These are phyloP conservation scores for Acomys russatus DNA, from an alignment of 2,797 vertebrate genomes.

Conservation along the genomic window DNA sequence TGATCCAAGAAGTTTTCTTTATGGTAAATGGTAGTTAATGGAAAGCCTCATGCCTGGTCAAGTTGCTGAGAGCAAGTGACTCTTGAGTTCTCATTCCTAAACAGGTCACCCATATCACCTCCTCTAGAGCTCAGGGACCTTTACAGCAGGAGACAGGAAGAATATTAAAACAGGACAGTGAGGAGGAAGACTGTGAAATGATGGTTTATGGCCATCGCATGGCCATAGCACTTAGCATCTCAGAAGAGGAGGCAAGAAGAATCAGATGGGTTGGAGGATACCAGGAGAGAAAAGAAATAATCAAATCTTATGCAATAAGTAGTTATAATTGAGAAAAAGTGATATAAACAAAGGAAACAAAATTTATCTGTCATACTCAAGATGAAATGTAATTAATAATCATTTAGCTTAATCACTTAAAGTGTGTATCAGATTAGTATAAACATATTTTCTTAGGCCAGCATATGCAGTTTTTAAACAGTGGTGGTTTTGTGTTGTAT, in stretches of 20 bases:
- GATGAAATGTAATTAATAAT: conserved; percentile 36
- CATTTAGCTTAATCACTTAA: neutral
- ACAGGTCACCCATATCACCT: neutral
- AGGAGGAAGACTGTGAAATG: neutral
- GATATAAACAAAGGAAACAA: conserved; percentile 24
- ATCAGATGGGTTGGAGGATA: neutral
- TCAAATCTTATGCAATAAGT: conserved; percentile 17
- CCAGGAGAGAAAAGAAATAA: neutral
- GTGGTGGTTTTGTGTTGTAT: neutral
- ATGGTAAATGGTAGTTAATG: neutral
- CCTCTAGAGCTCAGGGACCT: neutral
- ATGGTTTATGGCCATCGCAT: neutral
- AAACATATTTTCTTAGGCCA: conserved; percentile 38
- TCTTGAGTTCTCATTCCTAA: neutral
- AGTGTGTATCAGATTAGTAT: neutral
- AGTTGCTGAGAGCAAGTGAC: neutral
- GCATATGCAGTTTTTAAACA: conserved; percentile 6
- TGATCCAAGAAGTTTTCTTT: neutral
- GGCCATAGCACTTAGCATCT: neutral
- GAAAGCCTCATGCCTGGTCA: neutral
- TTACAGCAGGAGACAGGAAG: neutral
- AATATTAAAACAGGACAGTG: neutral
- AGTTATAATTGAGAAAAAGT: conserved; percentile 14
- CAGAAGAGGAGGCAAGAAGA: neutral
- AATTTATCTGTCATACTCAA: conserved; percentile 28